phyloP scores from a whole-genome alignment of 2,113 vertebrate genomes.

The Podarcis raffonei region DNA sequence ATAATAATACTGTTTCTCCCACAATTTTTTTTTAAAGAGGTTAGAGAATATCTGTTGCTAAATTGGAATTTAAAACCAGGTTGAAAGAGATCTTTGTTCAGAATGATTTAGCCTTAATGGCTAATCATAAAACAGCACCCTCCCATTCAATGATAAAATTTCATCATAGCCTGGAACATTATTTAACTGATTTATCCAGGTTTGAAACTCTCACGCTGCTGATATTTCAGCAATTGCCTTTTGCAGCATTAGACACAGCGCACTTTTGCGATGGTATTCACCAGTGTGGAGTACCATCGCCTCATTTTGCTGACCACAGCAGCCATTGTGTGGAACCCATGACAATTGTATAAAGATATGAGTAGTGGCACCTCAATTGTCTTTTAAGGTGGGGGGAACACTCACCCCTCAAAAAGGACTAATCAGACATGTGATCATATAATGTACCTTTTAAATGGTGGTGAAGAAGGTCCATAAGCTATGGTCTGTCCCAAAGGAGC shows the following conservation, averaged over 20 bases:
- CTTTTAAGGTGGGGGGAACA: too few relatives aligned
- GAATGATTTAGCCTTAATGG: not conserved
- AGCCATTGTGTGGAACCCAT: too few relatives aligned
- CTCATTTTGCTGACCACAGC: too few relatives aligned
- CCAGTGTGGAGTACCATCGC: too few relatives aligned
- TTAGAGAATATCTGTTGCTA: not conserved
- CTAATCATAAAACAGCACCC: not conserved
- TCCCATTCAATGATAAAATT: not conserved
- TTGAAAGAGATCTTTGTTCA: not conserved
- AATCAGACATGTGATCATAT: not conserved
- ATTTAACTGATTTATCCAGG: not conserved
- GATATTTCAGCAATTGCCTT: not conserved
- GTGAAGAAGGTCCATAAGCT: not conserved
- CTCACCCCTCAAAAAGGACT: too few relatives aligned
- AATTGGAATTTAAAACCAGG: not conserved
- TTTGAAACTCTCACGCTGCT: not conserved
- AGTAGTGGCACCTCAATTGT: too few relatives aligned
- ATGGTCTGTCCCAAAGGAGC: not conserved
- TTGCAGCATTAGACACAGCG: not conserved
- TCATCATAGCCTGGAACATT: not conserved
- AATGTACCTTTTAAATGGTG: not conserved
- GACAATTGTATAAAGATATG: too few relatives aligned
- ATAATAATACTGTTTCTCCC: not conserved
- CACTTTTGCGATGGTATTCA: too few relatives aligned
- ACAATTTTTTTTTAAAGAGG: not conserved